Base-by-base conservation (phyloP, 2,888 invertebrate genomes). In the Alentia gelatinosa region DNA sequence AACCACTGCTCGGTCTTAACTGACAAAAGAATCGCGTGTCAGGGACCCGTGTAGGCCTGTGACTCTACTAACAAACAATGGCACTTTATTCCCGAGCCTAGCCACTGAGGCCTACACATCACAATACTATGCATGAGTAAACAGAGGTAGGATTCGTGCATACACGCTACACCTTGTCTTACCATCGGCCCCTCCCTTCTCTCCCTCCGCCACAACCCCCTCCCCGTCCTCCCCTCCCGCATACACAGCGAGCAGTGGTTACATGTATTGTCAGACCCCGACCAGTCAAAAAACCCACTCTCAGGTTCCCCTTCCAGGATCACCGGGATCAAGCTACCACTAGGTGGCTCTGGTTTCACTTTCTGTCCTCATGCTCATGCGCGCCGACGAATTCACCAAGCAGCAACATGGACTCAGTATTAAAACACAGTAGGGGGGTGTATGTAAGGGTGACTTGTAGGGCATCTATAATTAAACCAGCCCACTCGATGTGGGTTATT, bases 51-150 rank as follows among this genome's bases (percentile, higher is more conserved):
- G 68, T 26, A 3, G 68, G 68, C 9, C 26, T 30, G 68, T 68
- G n/a, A 68, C 68, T n/a, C 30, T 68, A 30, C 68, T 68, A 26
- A 26, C 68, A 26, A 68, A 68, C 68, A 68, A 68, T 68, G 68
- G 4, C 68, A 68, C 68, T 68, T 68, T 68, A 68, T 68, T 7
- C 30, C 33, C 12, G 26, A 26, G 30, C 33, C 30, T 30, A 4
- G 26, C 68, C 68, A 68, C 33, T 30, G 1, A 30, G 68, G 68
- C 12, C 33, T 26, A 30, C 30, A 30, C 68, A 30, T 68, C 33
- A 68, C 68, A 68, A 68, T 68, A 30, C 68, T 30, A 68, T 68
- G 68, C 68, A 68, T 68, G 68, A 30, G 26, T 68, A 68, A 68
- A 68, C 33, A 68, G 56, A n/a, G 56, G 56, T 1, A 42, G 15